Conservation (phyloP, 2,113 vertebrate genomes). For the Pantherophis guttatus region DNA sequence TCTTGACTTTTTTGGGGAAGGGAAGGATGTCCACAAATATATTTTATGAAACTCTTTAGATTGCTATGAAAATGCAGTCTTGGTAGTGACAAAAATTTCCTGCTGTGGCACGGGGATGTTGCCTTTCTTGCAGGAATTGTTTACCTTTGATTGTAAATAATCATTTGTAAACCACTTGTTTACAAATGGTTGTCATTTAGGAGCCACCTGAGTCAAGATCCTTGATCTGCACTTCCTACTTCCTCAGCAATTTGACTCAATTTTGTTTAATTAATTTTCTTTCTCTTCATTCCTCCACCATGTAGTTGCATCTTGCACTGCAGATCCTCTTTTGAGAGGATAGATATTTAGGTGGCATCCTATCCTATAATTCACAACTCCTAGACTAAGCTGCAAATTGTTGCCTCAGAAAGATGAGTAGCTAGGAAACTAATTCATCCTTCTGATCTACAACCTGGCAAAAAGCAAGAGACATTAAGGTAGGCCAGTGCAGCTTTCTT, state of each 20-base stretch:
- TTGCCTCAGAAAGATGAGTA: not conserved
- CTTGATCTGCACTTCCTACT: not conserved
- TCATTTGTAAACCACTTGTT: no score
- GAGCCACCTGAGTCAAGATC: not conserved
- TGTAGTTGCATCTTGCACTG: not conserved
- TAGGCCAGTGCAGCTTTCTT: not conserved
- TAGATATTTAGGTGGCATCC: not conserved
- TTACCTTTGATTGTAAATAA: slow-evolving; percentile 7
- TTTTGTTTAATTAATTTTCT: not conserved
- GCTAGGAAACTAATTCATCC: not conserved
- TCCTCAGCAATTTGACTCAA: not conserved
- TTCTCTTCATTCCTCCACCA: not conserved
- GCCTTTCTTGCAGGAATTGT: slow-evolving; percentile 26
- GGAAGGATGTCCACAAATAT: not conserved
- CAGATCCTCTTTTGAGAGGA: not conserved
- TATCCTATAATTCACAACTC: not conserved
- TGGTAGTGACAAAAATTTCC: slow-evolving; percentile 19
- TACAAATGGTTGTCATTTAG: slow-evolving; percentile 21
- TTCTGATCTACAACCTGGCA: not conserved
- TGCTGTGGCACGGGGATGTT: slow-evolving; percentile 8
- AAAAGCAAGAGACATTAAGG: not conserved
- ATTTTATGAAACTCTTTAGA: slow-evolving; percentile 8
- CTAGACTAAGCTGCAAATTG: not conserved
- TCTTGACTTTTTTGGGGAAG: not conserved
- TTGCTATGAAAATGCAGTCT: not conserved